Conservation (phyloP, 2,888 invertebrate species). For the Trichopria drosophilae region DNA sequence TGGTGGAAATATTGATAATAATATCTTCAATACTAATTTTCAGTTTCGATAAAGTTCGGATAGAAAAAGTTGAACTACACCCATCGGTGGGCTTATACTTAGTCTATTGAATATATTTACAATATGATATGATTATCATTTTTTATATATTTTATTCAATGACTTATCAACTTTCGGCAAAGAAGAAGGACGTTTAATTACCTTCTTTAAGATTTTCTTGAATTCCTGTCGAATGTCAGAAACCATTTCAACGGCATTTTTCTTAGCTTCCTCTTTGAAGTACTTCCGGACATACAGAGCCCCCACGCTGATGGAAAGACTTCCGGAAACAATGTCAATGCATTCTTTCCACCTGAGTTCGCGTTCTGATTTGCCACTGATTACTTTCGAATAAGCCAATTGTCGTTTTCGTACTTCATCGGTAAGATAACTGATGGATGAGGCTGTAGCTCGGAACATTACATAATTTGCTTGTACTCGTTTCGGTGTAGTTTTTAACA, state of each 20-base stretch:
- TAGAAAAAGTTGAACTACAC: too few species aligned
- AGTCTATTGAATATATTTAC: not conserved
- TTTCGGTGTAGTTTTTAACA: slow-evolving; percentile 64
- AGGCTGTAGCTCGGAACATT: slow-evolving; percentile 86
- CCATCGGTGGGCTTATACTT: too few species aligned
- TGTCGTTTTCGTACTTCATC: slow-evolving; percentile 78
- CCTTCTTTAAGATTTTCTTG: slow-evolving; percentile 73
- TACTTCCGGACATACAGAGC: slow-evolving; percentile 85
- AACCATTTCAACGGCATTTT: slow-evolving; percentile 85
- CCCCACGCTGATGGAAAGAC: slow-evolving; percentile 76
- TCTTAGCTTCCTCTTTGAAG: slow-evolving; percentile 83
- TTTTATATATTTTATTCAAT: not conserved
- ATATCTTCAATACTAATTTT: not conserved
- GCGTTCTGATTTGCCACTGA: slow-evolving; percentile 81
- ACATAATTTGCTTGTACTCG: slow-evolving; percentile 85
- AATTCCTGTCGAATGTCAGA: slow-evolving; percentile 81
- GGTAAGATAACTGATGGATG: slow-evolving; percentile 78
- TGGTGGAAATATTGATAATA: not conserved
- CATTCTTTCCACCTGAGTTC: slow-evolving; percentile 93
- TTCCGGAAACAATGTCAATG: slow-evolving; percentile 76
- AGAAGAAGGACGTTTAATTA: slow-evolving; percentile 29
- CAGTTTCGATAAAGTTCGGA: too few species aligned
- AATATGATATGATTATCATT: not conserved
- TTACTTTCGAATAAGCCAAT: slow-evolving; percentile 76
- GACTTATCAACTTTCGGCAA: not conserved